A percentile compares a stretch with the other conserved stretches of the same genome.
These are phyloP conservation scores for Thereva nobilitata DNA, from an alignment of 2,888 invertebrate genomes.

Conservation along the genomic window DNA sequence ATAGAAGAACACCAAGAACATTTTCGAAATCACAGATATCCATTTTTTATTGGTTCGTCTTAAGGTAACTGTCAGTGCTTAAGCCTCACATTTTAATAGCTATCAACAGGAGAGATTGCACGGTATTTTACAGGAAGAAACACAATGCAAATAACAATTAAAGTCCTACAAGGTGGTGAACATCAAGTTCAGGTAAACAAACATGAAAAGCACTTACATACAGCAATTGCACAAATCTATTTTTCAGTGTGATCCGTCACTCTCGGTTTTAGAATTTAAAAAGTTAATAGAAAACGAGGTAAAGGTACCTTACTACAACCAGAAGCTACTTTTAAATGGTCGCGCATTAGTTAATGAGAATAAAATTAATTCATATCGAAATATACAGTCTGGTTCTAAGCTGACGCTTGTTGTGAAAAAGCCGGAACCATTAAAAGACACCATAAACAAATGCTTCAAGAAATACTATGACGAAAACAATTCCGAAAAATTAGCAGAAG, in stretches of 20 bases:
- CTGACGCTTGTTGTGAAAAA: conserved; percentile 73
- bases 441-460: conserved; percentile 64
- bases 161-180: conserved; percentile 74
- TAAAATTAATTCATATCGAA: conserved; percentile 69
- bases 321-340: conserved; percentile 63
- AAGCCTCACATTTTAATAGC: not conserved
- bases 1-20: conserved; percentile 2
- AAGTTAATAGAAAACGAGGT: conserved; percentile 61
- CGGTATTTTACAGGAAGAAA: not conserved
- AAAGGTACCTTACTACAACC: too few relatives aligned
- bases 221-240: not conserved
- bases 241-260: conserved; percentile 61
- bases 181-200: conserved; percentile 66
- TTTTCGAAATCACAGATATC: too few relatives aligned
- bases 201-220: not conserved
- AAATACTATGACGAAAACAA: conserved; percentile 66
- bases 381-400: conserved; percentile 75
- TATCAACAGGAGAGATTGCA: not conserved
- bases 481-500: conserved; percentile 59
- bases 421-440: conserved; percentile 65
- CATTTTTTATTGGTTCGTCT: too few relatives aligned
- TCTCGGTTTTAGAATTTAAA: conserved; percentile 71
- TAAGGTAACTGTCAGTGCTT: not conserved
- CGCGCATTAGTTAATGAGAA: conserved; percentile 74
- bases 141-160: conserved; percentile 72